A percentile compares a stretch with the other conserved stretches of the same genome.
These are phyloP conservation scores for Polyergus mexicanus DNA, from an alignment of 1,140 invertebrate species.

Conservation along the genomic window DNA sequence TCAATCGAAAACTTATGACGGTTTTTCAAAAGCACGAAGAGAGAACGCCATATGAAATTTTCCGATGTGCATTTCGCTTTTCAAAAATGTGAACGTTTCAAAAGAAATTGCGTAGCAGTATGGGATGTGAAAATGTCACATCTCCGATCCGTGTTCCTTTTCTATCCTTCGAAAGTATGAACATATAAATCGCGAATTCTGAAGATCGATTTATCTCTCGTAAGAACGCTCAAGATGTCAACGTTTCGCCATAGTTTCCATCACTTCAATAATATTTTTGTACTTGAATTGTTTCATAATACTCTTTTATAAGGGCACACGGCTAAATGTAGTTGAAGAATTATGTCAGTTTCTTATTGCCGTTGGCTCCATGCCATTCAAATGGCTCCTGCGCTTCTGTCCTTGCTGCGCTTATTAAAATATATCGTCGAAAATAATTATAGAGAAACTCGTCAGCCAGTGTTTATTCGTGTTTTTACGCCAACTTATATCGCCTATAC, in stretches of 20 bases:
- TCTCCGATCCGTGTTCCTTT: neutral
- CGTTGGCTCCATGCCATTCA: constrained; percentile 36
- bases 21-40: constrained; percentile 20
- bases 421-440: constrained; percentile 30
- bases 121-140: constrained; percentile 14
- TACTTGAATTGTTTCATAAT: constrained; percentile 40
- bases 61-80: constrained; percentile 17
- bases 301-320: constrained; percentile 28
- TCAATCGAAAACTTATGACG: constrained; percentile 30
- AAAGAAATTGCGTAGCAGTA: constrained; percentile 31
- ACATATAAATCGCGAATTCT: constrained; percentile 41
- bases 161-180: neutral
- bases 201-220: neutral
- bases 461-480: constrained; percentile 28
- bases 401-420: constrained; percentile 17
- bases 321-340: constrained; percentile 46
- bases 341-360: constrained; percentile 60
- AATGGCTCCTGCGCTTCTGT: constrained; percentile 25
- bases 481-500: neutral
- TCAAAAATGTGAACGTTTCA: constrained; percentile 1
- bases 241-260: constrained; percentile 1
- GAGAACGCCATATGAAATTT: constrained; percentile 41
- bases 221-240: neutral
- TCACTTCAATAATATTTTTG: constrained; percentile 38
- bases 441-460: neutral